These are phyloP conservation scores for Chaenogobius annularis DNA, from an alignment of 2,113 vertebrate species.

Conservation along the genomic window DNA sequence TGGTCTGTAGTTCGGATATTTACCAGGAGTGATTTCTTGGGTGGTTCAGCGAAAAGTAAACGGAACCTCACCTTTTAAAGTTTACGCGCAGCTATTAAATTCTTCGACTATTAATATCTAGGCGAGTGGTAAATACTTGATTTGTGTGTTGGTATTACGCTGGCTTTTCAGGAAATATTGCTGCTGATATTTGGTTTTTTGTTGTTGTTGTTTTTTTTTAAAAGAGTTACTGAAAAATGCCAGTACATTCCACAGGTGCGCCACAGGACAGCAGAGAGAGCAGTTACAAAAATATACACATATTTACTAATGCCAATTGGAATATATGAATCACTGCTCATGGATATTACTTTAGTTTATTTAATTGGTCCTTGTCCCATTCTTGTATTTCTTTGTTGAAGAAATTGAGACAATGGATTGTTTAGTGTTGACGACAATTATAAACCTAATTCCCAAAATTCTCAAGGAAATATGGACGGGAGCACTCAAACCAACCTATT, in stretches of 20 bases:
- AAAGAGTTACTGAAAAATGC: conserved; percentile 13
- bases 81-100: conserved; percentile 58
- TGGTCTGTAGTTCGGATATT: conserved; percentile 45
- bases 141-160: conserved; percentile 27
- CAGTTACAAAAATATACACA: background rate
- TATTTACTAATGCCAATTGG: conserved; percentile 45
- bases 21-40: conserved; percentile 31
- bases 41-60: conserved; percentile 42
- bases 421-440: background rate
- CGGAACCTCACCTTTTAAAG: conserved; percentile 20
- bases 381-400: background rate
- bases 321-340: background rate
- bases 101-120: conserved; percentile 32
- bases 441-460: background rate
- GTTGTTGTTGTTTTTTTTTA: no score
- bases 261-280: background rate
- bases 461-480: background rate
- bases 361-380: background rate
- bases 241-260: background rate
- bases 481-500: background rate
- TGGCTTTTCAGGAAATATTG: conserved; percentile 14
- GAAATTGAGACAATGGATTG: background rate
- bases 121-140: conserved; percentile 19
- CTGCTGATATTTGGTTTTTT: conserved; percentile 15
- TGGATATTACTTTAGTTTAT: background rate